Percentiles rank a stretch among this genome's conserved stretches.
Evolutionary conservation across 1,140 invertebrate species (phyloP).

Genomic region (Calliopsis andreniformis): DNA sequence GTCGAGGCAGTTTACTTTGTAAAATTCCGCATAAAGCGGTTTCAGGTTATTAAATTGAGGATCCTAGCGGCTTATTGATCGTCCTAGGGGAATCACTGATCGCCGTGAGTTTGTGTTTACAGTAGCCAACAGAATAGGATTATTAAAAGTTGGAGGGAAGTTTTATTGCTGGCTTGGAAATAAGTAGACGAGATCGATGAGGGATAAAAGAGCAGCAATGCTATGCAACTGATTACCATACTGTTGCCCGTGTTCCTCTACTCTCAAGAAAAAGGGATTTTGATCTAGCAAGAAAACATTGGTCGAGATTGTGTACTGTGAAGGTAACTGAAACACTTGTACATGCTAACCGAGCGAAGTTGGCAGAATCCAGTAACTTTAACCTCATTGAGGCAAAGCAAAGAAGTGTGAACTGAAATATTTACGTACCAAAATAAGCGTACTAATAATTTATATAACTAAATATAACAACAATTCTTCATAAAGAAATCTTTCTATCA

Average conservation of each 20-base stretch:
- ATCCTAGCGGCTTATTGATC: constrained; percentile 26
- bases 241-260: background rate
- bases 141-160: constrained; percentile 36
- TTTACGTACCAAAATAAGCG: too few relatives aligned
- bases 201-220: background rate
- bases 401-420: too few relatives aligned
- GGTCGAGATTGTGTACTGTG: background rate
- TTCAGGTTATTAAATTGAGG: constrained; percentile 37
- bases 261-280: background rate
- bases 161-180: constrained; percentile 30
- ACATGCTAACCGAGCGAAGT: too few relatives aligned
- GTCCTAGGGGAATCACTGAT: constrained; percentile 20
- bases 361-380: too few relatives aligned
- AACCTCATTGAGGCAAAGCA: too few relatives aligned
- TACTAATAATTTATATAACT: too few relatives aligned
- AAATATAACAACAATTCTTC: too few relatives aligned
- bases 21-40: constrained; percentile 14
- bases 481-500: too few relatives aligned
- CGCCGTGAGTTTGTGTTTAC: constrained; percentile 36
- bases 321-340: too few relatives aligned
- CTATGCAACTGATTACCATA: background rate
- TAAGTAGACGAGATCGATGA: background rate
- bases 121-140: constrained; percentile 25
- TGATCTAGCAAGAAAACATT: background rate
- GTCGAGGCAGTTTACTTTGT: too few relatives aligned